These are phyloP conservation scores for Diabrotica undecimpunctata DNA, from an alignment of 1,140 invertebrate genomes.

Conservation along the genomic window DNA sequence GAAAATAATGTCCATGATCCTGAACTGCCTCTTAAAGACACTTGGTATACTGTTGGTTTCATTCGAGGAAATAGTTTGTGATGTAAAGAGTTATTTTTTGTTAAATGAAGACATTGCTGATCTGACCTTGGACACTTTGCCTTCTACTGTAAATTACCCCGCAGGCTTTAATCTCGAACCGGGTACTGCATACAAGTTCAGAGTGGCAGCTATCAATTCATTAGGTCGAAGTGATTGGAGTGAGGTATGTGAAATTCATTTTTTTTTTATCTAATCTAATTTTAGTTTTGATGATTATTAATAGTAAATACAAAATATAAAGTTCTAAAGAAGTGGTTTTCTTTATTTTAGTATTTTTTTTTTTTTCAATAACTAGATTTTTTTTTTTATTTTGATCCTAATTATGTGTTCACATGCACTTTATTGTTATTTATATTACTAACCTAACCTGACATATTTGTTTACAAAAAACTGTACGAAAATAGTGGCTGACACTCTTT, in stretches of 20 bases:
- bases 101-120: conserved; percentile 43
- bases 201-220: conserved; percentile 93
- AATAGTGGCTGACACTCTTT: no score
- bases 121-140: conserved; percentile 57
- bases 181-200: conserved; percentile 95
- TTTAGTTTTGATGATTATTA: no score
- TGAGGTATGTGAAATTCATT: conserved; percentile 57
- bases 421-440: no score
- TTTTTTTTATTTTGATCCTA: no score
- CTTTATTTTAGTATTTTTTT: no score
- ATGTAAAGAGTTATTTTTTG: conserved; percentile 67
- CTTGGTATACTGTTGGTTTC: conserved; percentile 84
- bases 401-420: no score
- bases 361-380: no score
- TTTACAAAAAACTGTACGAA: no score
- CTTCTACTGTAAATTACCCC: conserved; percentile 54
- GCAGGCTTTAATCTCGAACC: conserved; percentile 75
- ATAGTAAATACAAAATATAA: no score
- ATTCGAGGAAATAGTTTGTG: conserved; percentile 66
- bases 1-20: conserved; percentile 30
- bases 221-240: conserved; percentile 93
- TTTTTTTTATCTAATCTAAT: not conserved
- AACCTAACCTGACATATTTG: no score
- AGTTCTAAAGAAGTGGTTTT: no score
- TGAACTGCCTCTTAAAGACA: conserved; percentile 45